Base-by-base conservation (phyloP, 2,797 vertebrate genomes). In the Clarias laeviceps region DNA sequence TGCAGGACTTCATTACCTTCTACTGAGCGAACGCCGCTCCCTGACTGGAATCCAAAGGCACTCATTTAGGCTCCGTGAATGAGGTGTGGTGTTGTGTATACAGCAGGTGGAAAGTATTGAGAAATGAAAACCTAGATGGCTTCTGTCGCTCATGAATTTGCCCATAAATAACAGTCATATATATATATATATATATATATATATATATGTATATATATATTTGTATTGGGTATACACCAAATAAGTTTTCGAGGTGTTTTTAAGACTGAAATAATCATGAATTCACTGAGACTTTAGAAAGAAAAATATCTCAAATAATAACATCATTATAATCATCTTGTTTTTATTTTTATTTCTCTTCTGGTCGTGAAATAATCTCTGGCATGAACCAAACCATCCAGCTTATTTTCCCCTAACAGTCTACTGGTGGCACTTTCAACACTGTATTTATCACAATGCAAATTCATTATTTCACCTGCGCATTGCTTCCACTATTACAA, bases 11-110 rank as follows among this genome's bases (percentile, higher is more conserved):
- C 85, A 88, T 90, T 88, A 84, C 83, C 82, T 91, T 90, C 72
- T 87, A 88, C 85, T 77, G 88, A 92, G 93, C 87, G 89, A 93
- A 91, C 78, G 76, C 45, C 82, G 74, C 85, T 84, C 87, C 84
- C 82, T 87, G 77, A 87, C 82, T 85, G 78, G 82, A 83, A 87
- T 86, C 81, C 84, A 66, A 83, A 86, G 73, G 77, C 76, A 84
- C 82, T 84, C 86, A 84, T 82, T 82, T 82, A 59, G 81, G 59
- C 80, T 74, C 82, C 18, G 82, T 34, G 59, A 83, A 85, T 64
- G 76, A 79, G 76, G 62, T 57, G 84, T 27, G 68, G 62, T 57
- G 84, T 22, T 81, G 84, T 59, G 54, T 80, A 29, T 84, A 81
- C 69, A 80, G 82, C 79, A 81, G 57, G 82, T 24, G 45, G 59